Evolutionary conservation across 2,113 vertebrate species (phyloP).

Genomic region (Scophthalmus maximus): DNA sequence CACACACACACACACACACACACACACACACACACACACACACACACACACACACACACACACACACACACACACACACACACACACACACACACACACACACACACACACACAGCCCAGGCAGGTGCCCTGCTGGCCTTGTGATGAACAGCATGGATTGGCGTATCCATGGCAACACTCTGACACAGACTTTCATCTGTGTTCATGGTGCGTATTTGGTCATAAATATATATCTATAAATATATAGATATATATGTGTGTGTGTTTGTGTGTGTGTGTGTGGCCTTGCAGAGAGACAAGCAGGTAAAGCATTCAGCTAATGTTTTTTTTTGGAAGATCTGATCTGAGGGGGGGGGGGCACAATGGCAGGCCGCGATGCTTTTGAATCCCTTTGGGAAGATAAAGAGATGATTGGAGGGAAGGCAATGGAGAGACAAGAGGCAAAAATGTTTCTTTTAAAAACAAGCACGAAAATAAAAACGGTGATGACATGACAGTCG

Average conservation of each 20-base stretch:
- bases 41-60: conserved; percentile 7
- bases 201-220: conserved; percentile 28
- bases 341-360: conserved; percentile 10
- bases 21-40: not conserved
- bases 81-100: not conserved
- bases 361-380: conserved; percentile 22
- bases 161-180: conserved; percentile 64
- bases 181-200: conserved; percentile 45
- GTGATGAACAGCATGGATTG: conserved; percentile 39
- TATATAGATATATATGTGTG: not conserved
- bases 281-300: not conserved
- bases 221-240: not conserved
- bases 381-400: conserved; percentile 33
- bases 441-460: no score
- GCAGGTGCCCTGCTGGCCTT: conserved; percentile 52
- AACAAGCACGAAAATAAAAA: not conserved
- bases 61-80: conserved; percentile 7
- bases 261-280: not conserved
- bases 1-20: not conserved
- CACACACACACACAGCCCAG: conserved; percentile 9
- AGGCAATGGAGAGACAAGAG: not conserved
- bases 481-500: conserved; percentile 41
- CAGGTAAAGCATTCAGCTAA: conserved; percentile 5
- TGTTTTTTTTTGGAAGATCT: conserved; percentile 18
- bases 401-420: conserved; percentile 30